Conservation (phyloP, 2,113 vertebrate species). For the Thunnus maccoyii region DNA sequence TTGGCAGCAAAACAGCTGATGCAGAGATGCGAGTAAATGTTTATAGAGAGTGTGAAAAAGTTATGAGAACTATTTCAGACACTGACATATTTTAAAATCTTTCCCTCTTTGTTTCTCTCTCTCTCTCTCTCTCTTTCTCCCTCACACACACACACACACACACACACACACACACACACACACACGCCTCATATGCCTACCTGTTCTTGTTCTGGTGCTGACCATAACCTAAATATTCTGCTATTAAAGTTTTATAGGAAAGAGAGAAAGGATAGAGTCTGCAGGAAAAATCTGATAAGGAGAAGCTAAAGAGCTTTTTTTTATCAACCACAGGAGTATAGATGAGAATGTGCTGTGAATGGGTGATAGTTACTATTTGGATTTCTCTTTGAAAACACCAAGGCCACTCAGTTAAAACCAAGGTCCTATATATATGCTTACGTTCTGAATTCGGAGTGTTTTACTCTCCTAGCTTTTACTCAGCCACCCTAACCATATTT, state of each 20-base stretch:
- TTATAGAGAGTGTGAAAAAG: conserved; percentile 64
- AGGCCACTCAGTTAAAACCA: conserved; percentile 12
- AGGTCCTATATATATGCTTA: not conserved
- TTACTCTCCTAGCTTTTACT: conserved; percentile 12
- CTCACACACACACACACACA: not conserved
- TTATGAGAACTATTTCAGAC: conserved; percentile 48
- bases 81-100: conserved; percentile 49
- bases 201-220: conserved; percentile 14
- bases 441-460: conserved; percentile 15
- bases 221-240: conserved; percentile 57
- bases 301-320: conserved; percentile 38
- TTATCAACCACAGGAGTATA: conserved; percentile 8
- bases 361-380: not conserved
- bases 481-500: not conserved
- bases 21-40: conserved; percentile 64
- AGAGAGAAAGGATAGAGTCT: not conserved
- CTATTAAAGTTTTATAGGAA: conserved; percentile 51
- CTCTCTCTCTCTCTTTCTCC: not conserved
- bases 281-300: conserved; percentile 1
- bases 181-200: conserved; percentile 3
- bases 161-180: not conserved
- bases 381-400: conserved; percentile 27
- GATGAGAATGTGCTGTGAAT: conserved; percentile 23
- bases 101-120: not conserved
- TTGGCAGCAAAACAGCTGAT: conserved; percentile 69